phyloP scores from a whole-genome alignment of 2,113 vertebrate species.

The Arizona elegans region DNA sequence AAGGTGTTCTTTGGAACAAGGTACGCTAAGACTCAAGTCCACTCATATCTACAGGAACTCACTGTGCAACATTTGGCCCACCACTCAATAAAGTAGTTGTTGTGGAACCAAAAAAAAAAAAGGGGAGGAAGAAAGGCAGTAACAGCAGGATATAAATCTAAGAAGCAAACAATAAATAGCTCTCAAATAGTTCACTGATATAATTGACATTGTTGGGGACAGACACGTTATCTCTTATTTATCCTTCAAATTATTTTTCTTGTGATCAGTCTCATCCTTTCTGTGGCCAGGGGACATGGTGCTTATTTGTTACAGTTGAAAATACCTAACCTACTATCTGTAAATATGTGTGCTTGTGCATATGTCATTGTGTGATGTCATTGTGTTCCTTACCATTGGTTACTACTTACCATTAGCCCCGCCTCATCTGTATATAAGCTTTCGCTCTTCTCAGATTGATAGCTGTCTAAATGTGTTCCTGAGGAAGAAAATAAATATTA shows the following conservation, averaged over 20 bases:
- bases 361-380: no score
- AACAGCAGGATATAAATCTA: neutral
- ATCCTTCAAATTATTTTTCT: neutral
- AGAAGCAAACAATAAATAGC: neutral
- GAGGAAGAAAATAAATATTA: no score
- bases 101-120: neutral
- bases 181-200: neutral
- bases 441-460: no score
- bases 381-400: no score
- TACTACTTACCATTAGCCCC: no score
- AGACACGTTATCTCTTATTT: neutral
- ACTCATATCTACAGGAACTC: neutral
- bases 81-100: neutral
- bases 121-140: neutral
- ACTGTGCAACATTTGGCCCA: neutral
- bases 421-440: no score
- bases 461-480: no score
- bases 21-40: neutral
- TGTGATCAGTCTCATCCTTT: neutral
- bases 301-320: no score
- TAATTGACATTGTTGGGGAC: neutral
- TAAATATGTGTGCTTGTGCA: no score
- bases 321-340: no score
- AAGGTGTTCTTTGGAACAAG: neutral
- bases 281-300: neutral